Conservation (phyloP, 2,888 invertebrate species). For the Meganola albula region DNA sequence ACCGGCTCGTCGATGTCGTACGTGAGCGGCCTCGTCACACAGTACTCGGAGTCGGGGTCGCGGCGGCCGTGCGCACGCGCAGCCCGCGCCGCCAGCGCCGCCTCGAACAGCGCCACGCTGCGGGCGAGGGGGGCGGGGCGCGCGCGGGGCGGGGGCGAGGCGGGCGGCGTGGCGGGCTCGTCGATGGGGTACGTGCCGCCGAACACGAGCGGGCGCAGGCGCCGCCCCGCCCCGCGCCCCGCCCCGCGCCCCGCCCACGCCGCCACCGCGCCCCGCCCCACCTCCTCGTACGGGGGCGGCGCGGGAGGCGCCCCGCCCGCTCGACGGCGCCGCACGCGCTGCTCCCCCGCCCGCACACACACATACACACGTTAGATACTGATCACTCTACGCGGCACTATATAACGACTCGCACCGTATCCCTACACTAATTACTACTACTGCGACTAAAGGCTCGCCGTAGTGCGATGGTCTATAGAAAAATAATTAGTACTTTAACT, state of each 20-base stretch:
- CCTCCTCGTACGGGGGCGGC: conserved; percentile 34
- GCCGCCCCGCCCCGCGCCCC: conserved; percentile 44
- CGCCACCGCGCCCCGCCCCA: conserved; percentile 78
- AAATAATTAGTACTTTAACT: too few species aligned
- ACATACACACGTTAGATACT: too few species aligned
- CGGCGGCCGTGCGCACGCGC: conserved; percentile 6
- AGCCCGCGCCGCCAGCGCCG: conserved; percentile 43
- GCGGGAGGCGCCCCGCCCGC: conserved; percentile 16
- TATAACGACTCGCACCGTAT: too few species aligned
- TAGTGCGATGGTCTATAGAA: too few species aligned
- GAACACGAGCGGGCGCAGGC: conserved; percentile 84
- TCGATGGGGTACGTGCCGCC: conserved; percentile 93
- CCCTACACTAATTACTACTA: too few species aligned
- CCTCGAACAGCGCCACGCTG: conserved; percentile 67
- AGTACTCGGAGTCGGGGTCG: too few species aligned
- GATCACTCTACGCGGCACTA: too few species aligned
- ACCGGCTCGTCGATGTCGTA: conserved; percentile 35
- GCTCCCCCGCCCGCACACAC: too few species aligned
- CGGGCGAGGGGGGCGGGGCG: conserved; percentile 62
- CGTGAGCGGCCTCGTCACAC: conserved; percentile 31
- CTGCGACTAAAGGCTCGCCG: too few species aligned
- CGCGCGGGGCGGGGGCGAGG: conserved; percentile 25
- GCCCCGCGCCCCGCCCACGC: conserved; percentile 43
- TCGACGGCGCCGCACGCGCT: conserved; percentile 21
- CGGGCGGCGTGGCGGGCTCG: conserved; percentile 70